These are phyloP conservation scores for Scaptomyza polygonia DNA, from an alignment of 2,888 invertebrate genomes.

Conservation along the genomic window DNA sequence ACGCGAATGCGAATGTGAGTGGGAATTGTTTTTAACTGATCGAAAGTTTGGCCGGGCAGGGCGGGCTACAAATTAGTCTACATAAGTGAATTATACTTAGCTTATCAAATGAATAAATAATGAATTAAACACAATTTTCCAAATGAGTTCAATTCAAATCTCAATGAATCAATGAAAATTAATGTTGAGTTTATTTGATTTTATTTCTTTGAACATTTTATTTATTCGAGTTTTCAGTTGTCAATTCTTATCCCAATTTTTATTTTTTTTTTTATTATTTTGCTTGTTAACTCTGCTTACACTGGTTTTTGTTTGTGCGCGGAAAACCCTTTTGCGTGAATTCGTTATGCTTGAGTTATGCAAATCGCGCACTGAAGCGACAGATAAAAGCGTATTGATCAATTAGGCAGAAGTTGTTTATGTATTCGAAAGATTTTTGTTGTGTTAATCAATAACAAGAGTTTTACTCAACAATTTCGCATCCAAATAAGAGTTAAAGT, in stretches of 20 bases:
- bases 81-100: background rate
- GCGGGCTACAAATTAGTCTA: background rate
- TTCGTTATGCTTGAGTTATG: slow-evolving; percentile 56
- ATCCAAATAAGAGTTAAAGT: background rate
- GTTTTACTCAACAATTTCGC: background rate
- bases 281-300: slow-evolving; percentile 38
- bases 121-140: background rate
- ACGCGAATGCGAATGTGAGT: background rate
- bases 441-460: slow-evolving; percentile 5
- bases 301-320: slow-evolving; percentile 37
- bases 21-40: background rate
- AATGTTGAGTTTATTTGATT: background rate
- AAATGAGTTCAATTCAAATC: background rate
- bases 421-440: slow-evolving; percentile 31
- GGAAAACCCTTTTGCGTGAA: slow-evolving; percentile 67
- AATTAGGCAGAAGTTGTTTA: slow-evolving; percentile 72
- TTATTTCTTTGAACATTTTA: slow-evolving; percentile 1
- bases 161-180: background rate
- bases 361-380: slow-evolving; percentile 56
- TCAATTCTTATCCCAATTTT: slow-evolving; percentile 1
- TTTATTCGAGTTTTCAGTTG: slow-evolving; percentile 2
- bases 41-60: background rate
- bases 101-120: background rate
- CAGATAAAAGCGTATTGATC: slow-evolving; percentile 65
- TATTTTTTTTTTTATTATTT: background rate